These are phyloP conservation scores for Subacronicta megacephala DNA, from an alignment of 2,888 invertebrate species.

Conservation along the genomic window DNA sequence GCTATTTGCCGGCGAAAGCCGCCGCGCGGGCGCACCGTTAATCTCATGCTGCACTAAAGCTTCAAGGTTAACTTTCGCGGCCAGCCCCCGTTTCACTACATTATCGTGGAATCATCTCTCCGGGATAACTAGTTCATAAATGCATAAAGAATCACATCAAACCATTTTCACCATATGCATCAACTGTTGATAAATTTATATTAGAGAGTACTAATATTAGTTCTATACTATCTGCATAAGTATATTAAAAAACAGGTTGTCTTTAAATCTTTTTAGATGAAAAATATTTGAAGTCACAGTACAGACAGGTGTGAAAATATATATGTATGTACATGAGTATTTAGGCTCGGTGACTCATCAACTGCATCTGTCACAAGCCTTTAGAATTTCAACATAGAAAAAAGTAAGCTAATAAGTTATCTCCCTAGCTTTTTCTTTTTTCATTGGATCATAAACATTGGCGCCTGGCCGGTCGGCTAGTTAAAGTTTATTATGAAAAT, in stretches of 20 bases:
- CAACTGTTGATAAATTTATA: too few species aligned
- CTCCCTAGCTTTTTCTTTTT: constrained; percentile 20
- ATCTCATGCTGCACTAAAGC: constrained; percentile 73
- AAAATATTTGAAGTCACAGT: too few species aligned
- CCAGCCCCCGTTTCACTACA: constrained; percentile 59
- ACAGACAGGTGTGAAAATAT: too few species aligned
- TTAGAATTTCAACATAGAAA: constrained; percentile 7
- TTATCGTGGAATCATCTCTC: constrained; percentile 28
- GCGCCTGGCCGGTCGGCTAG: constrained; percentile 20
- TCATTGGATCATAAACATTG: not conserved
- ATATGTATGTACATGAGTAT: too few species aligned
- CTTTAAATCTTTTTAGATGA: too few species aligned
- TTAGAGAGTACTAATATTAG: too few species aligned
- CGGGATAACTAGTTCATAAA: constrained; percentile 30
- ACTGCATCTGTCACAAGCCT: constrained; percentile 17
- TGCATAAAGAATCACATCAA: constrained; percentile 6
- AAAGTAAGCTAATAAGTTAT: not conserved
- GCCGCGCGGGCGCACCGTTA: constrained; percentile 71
- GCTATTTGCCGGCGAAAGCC: constrained; percentile 78
- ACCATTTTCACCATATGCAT: not conserved
- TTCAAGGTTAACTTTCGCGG: constrained; percentile 86
- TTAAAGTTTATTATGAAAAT: constrained; percentile 40
- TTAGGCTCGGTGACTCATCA: constrained; percentile 23
- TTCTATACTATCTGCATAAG: too few species aligned
- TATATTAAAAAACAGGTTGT: too few species aligned